phyloP scores from a whole-genome alignment of 2,888 invertebrate species.

The Brassicogethes aeneus region DNA sequence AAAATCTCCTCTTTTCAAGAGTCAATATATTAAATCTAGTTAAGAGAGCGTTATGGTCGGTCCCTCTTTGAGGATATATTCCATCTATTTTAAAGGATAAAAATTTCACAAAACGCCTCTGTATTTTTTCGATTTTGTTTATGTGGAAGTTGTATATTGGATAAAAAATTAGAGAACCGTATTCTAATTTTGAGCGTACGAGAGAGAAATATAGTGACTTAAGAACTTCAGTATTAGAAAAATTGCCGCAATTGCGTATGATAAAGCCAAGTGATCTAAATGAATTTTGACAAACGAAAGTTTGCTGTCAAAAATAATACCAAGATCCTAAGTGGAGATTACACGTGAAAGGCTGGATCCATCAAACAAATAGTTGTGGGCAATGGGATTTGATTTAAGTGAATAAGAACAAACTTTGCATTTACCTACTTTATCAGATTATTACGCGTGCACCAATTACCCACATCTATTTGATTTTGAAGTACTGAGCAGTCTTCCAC shows the following conservation, averaged over 20 bases:
- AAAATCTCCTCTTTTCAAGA: no score
- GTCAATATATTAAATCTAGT: no score
- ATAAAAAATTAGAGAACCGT: no score
- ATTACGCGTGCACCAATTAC: not conserved
- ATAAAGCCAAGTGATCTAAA: conserved; percentile 2
- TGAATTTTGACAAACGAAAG: conserved; percentile 4
- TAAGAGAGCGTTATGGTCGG: no score
- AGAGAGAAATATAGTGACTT: no score
- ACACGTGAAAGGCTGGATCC: not conserved
- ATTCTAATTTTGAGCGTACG: no score
- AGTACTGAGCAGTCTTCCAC: conserved; percentile 1
- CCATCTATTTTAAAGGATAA: no score
- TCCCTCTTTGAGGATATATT: no score
- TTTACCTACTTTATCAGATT: not conserved
- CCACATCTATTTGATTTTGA: conserved; percentile 3
- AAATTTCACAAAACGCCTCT: no score
- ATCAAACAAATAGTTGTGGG: not conserved
- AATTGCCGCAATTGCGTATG: conserved; percentile 3
- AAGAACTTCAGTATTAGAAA: conserved; percentile 1
- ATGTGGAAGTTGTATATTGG: no score
- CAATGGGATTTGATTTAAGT: not conserved
- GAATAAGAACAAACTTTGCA: conserved; percentile 2
- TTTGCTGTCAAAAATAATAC: conserved; percentile 6
- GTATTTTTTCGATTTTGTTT: no score
- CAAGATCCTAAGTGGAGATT: conserved; percentile 2